Percentiles rank a stretch among this genome's conserved stretches.
phyloP scores from a whole-genome alignment of 1,140 invertebrate species.

The Bombus confusus region DNA sequence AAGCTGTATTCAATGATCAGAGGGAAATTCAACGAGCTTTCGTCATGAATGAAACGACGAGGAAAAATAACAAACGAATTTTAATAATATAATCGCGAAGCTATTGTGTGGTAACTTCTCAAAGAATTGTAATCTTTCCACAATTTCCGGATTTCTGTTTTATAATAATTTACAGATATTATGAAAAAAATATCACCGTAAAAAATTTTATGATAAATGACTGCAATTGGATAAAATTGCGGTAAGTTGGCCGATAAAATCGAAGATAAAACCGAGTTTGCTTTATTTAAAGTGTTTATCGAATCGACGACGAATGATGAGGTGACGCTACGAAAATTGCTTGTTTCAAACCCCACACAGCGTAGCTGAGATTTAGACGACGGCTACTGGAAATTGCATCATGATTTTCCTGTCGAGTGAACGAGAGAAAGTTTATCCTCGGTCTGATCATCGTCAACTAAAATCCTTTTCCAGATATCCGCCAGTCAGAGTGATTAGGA shows the following conservation, averaged over 20 bases:
- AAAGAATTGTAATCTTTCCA: no score
- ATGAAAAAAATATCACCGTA: not conserved
- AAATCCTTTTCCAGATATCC: constrained; percentile 16
- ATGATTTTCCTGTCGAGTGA: constrained; percentile 36
- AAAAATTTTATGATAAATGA: not conserved
- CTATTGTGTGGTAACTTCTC: no score
- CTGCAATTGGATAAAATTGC: not conserved
- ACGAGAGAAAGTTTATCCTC: constrained; percentile 40
- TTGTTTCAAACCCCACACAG: constrained; percentile 16
- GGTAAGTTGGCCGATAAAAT: not conserved
- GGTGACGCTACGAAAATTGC: constrained; percentile 27
- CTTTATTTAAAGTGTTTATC: constrained; percentile 20
- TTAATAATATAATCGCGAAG: no score
- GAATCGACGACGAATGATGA: not conserved
- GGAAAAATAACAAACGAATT: no score
- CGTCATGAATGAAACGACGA: no score
- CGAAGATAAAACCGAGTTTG: no score
- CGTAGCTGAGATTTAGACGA: constrained; percentile 43
- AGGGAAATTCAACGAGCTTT: not conserved
- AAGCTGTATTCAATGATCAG: no score
- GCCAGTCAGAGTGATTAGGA: not conserved
- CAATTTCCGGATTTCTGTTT: not conserved
- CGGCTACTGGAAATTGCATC: constrained; percentile 45
- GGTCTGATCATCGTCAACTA: not conserved
- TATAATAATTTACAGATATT: not conserved